Conservation (phyloP, 2,797 vertebrate genomes). For the Schizothorax lantsangensis region DNA sequence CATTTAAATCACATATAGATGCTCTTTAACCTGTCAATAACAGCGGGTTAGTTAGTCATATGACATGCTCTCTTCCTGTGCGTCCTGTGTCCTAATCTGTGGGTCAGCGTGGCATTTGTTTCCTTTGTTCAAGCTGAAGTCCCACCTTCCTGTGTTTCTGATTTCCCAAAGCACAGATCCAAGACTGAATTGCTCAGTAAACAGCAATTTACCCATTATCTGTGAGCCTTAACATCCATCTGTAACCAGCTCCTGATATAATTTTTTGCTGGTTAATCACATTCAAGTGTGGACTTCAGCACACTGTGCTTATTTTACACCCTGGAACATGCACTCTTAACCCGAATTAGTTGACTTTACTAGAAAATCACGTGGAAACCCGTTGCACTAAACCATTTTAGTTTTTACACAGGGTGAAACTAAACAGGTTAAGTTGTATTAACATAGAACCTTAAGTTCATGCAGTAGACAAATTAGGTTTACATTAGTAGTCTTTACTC, state of each 20-base stretch:
- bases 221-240: background rate
- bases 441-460: too few relatives aligned
- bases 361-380: too few relatives aligned
- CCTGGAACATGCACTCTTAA: too few relatives aligned
- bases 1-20: background rate
- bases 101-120: constrained; percentile 8
- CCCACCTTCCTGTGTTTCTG: constrained; percentile 25
- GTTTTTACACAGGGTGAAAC: too few relatives aligned
- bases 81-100: constrained; percentile 15
- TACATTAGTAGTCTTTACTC: too few relatives aligned
- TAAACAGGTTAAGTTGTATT: too few relatives aligned
- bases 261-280: too few relatives aligned
- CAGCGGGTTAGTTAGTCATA: background rate
- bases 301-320: background rate
- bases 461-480: too few relatives aligned
- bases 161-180: constrained; percentile 15
- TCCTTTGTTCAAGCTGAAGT: constrained; percentile 24
- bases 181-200: background rate
- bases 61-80: constrained; percentile 16
- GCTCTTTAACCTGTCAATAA: background rate
- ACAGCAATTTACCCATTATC: background rate
- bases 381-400: too few relatives aligned
- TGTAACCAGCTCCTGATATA: background rate
- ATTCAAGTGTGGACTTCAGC: background rate
- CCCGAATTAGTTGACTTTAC: too few relatives aligned